Evolutionary conservation across 1,140 invertebrate species (phyloP), one percentile per base, ranked within the genome.

Genomic region (Heliconius melpomene): DNA sequence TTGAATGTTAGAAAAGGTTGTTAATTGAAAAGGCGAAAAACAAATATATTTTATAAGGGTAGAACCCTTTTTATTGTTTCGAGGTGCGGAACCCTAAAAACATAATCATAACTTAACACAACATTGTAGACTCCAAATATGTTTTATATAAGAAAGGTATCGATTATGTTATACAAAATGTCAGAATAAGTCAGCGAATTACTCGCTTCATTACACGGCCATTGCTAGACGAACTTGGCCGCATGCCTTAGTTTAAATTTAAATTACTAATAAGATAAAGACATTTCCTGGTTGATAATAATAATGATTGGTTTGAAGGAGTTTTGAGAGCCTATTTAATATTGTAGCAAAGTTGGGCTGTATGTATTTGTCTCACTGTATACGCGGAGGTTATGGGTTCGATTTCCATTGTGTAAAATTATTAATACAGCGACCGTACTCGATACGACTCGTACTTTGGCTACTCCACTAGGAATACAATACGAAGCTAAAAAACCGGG

Each of bases 241-340:
- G 77, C 36, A 52, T 79, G 79, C 82, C 82, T 74, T 77, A 72
- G 50, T 79, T 74, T 84, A 80, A 73, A 82, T 82, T 77, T 70
- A 77, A 79, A 77, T 72, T 32, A 46, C 52, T 72, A 52, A 77
- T 40, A 71, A 75, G 32, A 57, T 79, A 81, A 74, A 50, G 52
- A 66, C 54, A 75, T 66, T 78, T 78, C 70, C 78, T 79, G 72
- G 71, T 74, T 60, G 16, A 60, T 77, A 84, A 74, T 79, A 81
- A 79, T 81, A 79, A 73, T 79, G 74, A 36, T 75, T 72, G 46
- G 7, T 52, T 52, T 36, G 36, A 66, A 77, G 66, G 78, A 52
- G 7, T 75, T 76, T 76, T 72, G 23, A 20, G 50, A 81, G 72
- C 46, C 9, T 57, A n/a, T 57, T 57, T 57, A n/a, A 57, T 11